Base-by-base conservation (phyloP, 2,888 invertebrate species). In the Rhingia rostrata region DNA sequence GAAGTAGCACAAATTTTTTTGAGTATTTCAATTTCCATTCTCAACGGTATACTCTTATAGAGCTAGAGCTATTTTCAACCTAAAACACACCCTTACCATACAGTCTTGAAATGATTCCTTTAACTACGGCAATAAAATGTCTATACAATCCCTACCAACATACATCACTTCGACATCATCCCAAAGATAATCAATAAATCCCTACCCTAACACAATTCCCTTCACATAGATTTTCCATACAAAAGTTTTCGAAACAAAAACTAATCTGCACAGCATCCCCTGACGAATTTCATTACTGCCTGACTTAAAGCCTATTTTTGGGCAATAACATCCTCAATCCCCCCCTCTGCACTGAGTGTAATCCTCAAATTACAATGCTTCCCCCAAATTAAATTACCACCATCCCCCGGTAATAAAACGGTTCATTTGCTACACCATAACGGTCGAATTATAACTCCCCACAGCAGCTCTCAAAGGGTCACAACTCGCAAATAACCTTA, bases 321-420 rank as follows among this genome's bases (percentile, higher is more conserved):
- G 1, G 22, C 22, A 22, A 35, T 32, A 56, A 43, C 51, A 64
- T 30, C 14, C 41, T 58, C 53, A 58, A 73, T 61, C 51, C 58
- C 56, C 61, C 56, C 61, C 41, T 22, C 43, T 64, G 12, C 35
- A 66, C 37, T 49, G 10, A 33, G 70, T 47, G 22, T 64, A 74
- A 83, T 78, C 79, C 58, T 47, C 39, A 51, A 73, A 69, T 74
- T 63, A 64, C 73, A 79, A 60, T 33, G 56, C 39, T 61, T 51
- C 56, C 32, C 45, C 53, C 43, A 32, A 67, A 77, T 63, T 67
- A 77, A 78, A 73, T 75, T 39, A 74, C 82, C 56, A 45, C 66
- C 72, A 70, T 60, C 64, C 51, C 64, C 69, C 53, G 45, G 49
- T 79, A 69, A 79, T 83, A 83, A 83, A 79, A 67, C 33, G 73